Conservation (phyloP, 2,888 invertebrate species). For the Morpho deidamia region DNA sequence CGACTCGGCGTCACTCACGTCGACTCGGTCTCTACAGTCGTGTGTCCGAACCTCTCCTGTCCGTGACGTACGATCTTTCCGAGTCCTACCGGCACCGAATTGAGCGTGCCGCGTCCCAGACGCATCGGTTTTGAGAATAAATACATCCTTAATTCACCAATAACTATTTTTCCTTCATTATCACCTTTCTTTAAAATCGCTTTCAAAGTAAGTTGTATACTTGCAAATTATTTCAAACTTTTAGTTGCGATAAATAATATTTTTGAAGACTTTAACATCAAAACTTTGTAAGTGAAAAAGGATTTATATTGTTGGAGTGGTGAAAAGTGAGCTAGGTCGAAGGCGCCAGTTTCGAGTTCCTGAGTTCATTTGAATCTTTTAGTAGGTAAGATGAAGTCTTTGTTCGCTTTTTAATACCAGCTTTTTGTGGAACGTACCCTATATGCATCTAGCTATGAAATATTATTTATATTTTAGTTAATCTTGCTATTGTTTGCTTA, state of each 20-base stretch:
- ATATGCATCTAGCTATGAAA: not conserved
- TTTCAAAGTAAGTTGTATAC: not conserved
- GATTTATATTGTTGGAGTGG: constrained; percentile 59
- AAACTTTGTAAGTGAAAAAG: constrained; percentile 35
- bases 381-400: constrained; percentile 55
- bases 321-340: constrained; percentile 48
- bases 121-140: constrained; percentile 42
- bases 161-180: constrained; percentile 30
- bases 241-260: constrained; percentile 15
- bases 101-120: constrained; percentile 46
- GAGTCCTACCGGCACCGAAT: constrained; percentile 65
- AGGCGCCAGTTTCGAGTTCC: constrained; percentile 44
- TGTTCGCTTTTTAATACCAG: constrained; percentile 53
- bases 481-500: not conserved
- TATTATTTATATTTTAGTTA: not conserved
- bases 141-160: constrained; percentile 37
- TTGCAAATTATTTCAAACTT: not conserved
- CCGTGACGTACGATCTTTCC: constrained; percentile 69
- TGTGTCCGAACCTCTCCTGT: constrained; percentile 72
- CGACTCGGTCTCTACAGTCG: constrained; percentile 68
- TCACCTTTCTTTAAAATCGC: constrained; percentile 2
- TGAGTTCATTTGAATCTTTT: constrained; percentile 64
- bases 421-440: not conserved
- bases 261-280: constrained; percentile 13
- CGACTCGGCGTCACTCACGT: constrained; percentile 69